Evolutionary conservation across 2,113 vertebrate species (phyloP).

Genomic region (Microtus ochrogaster): DNA sequence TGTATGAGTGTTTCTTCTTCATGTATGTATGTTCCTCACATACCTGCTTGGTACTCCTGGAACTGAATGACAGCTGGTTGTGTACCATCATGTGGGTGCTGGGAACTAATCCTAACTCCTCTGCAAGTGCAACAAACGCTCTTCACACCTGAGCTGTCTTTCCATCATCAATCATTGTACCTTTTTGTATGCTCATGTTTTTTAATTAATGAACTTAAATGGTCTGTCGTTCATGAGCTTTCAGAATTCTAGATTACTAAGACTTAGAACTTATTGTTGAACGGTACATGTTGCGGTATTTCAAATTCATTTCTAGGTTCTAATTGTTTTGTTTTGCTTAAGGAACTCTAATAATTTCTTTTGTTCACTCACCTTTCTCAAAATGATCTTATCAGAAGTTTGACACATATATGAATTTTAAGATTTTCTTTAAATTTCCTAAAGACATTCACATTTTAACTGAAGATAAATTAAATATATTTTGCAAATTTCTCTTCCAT

Average conservation of each 20-base stretch:
- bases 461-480: slow-evolving; percentile 16
- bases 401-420: background rate
- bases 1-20: background rate
- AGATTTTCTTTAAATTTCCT: slow-evolving; percentile 5
- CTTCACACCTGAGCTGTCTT: background rate
- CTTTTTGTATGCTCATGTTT: background rate
- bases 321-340: slow-evolving; percentile 19
- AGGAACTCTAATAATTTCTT: background rate
- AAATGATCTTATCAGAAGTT: background rate
- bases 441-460: background rate
- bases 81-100: background rate
- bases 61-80: background rate
- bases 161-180: background rate
- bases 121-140: background rate
- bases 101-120: background rate
- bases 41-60: background rate
- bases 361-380: slow-evolving; percentile 19
- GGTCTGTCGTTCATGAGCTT: background rate
- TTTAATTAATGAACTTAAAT: slow-evolving; percentile 40
- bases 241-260: slow-evolving; percentile 15
- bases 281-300: background rate
- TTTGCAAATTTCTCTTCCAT: background rate
- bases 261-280: background rate
- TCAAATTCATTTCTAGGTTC: slow-evolving; percentile 2
- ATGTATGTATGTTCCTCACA: background rate